Conservation (phyloP, 2,113 vertebrate species). For the Sorex fumeus region DNA sequence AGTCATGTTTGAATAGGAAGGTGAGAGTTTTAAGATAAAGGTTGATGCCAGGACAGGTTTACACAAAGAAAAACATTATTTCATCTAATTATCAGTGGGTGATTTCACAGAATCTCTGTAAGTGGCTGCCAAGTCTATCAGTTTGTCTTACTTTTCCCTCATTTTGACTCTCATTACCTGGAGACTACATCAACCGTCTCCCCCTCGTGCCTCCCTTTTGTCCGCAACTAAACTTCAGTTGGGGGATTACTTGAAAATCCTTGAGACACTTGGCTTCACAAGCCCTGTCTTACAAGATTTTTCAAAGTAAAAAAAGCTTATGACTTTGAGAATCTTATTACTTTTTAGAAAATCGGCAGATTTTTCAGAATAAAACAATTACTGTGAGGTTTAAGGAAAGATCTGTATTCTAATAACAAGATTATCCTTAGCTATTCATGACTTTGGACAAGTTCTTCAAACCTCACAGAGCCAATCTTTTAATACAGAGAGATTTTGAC, state of each 20-base stretch:
- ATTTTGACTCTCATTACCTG: not conserved
- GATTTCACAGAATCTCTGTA: not conserved
- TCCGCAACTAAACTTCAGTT: not conserved
- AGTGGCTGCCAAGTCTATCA: not conserved
- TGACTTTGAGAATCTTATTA: not conserved
- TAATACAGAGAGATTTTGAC: not conserved
- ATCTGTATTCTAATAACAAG: not conserved
- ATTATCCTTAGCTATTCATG: not conserved
- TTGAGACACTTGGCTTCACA: not conserved
- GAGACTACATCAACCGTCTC: not conserved
- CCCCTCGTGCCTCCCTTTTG: not conserved
- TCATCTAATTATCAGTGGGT: not conserved
- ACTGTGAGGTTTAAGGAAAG: not conserved
- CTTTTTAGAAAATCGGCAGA: not conserved
- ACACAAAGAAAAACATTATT: not conserved
- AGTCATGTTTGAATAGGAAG: not conserved
- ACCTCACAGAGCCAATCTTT: not conserved
- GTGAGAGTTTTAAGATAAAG: not conserved
- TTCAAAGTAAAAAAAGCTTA: not conserved
- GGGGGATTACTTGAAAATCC: not conserved
- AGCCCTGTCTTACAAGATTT: no score
- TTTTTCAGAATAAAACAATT: not conserved
- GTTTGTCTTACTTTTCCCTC: not conserved
- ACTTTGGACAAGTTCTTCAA: not conserved
- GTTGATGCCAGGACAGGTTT: not conserved